Base-by-base conservation (phyloP, 2,888 invertebrate species). In the Agapostemon virescens region DNA sequence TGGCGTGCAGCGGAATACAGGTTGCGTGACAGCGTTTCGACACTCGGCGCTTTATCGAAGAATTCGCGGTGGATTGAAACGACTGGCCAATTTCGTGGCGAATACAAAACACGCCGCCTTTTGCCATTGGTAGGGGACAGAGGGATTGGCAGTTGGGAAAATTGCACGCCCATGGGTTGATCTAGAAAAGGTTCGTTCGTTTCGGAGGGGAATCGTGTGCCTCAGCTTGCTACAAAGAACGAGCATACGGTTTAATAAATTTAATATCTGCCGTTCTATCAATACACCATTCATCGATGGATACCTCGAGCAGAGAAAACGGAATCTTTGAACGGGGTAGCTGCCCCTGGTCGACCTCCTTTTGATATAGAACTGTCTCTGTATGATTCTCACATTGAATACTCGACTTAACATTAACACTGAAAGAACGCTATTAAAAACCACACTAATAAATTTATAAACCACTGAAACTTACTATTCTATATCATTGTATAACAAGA, bases 101-200 rank as follows among this genome's bases (percentile, higher is more conserved):
- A 49, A 36, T 33, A 30, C 33, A 23, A 30, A 49, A 49, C 15
- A n/a, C 36, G 55, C 52, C 52, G 55, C n/a, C 45, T 83, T 72
- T 73, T 49, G 42, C 49, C 49, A 5, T 6, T 40, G 42, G 9
- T 45, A 77, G 68, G 68, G 45, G 52, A 72, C 45, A 70, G 77
- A 26, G 76, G 77, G 68, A 78, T 63, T 82, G 74, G 58, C 83
- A 69, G 74, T 73, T 20, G 55, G 75, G 71, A 72, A 83, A 77
- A 84, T 74, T 79, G 71, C 80, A 76, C 79, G 77, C 58, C 78
- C 82, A 49, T 78, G 72, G 68, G 69, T 61, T 70, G 63, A 73
- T 33, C 66, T 69, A 33, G 69, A 63, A 79, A 79, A 80, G 77
- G 67, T 87, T 84, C 82, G 69, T 64, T 70, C 45, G 23, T 30